A percentile compares a stretch with the other conserved stretches of the same genome.
Conservation (phyloP, 2,113 vertebrate species). For the Tor tambroides region DNA sequence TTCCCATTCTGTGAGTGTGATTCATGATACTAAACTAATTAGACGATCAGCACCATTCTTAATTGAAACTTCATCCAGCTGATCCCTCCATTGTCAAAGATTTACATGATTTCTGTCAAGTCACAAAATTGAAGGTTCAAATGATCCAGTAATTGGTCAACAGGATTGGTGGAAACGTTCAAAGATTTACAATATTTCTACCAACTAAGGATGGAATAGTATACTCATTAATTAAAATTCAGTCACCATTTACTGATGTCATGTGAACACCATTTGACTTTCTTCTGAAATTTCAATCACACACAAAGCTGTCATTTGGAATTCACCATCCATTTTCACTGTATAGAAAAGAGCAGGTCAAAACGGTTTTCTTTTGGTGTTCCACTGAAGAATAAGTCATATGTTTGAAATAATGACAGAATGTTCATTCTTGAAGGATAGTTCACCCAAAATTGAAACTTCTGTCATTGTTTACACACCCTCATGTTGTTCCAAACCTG, state of each 20-base stretch:
- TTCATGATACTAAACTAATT: slow-evolving; percentile 31
- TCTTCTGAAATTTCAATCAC: neutral
- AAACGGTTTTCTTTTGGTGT: too few species aligned
- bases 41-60: slow-evolving; percentile 23
- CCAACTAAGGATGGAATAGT: neutral
- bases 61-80: slow-evolving; percentile 27
- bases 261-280: neutral
- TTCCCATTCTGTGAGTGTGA: slow-evolving; percentile 2
- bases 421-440: neutral
- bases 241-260: neutral
- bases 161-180: neutral
- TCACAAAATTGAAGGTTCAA: neutral
- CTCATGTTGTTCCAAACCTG: neutral
- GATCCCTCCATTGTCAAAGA: slow-evolving; percentile 12
- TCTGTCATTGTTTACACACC: neutral
- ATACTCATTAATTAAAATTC: neutral
- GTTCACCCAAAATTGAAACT: neutral
- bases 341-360: neutral
- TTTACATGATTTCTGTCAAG: neutral
- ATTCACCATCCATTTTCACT: neutral
- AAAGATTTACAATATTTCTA: neutral
- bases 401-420: neutral
- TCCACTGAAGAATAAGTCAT: neutral
- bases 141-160: neutral
- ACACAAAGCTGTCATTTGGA: neutral